Evolutionary conservation across 2,888 invertebrate species (phyloP), one percentile per base, ranked within the genome.

Genomic region (Stenodera caucasica): DNA sequence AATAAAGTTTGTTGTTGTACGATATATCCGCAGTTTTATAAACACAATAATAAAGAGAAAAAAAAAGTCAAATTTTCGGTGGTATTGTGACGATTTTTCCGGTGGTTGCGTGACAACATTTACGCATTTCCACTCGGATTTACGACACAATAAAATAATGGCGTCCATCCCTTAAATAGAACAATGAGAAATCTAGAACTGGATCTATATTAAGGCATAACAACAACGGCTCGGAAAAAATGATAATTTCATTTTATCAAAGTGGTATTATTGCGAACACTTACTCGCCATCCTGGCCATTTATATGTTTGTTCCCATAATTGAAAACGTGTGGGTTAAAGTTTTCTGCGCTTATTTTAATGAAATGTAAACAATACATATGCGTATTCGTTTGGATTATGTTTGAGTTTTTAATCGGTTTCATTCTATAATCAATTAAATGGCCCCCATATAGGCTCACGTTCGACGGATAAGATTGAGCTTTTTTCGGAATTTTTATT

Each of bases 281-380:
- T 70, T 69, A 61, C 67, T 65, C 57, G 51, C 14, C 55, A 45
- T 54, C 56, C 57, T 54, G 51, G 58, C n/a, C 61, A 65, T 64
- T 69, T 68, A 70, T 68, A 66, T 77, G 76, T 78, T 78, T 77
- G 76, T 74, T 72, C 70, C 68, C 67, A 70, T 77, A 78, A 79
- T 80, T 79, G 80, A 72, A 80, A 79, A 79, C 80, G 79, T 80
- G 80, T 77, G 77, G 73, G 75, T 72, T 70, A 70, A 70, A 76
- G 73, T 75, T 77, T 78, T 77, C 75, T 70, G 69, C 75, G 76
- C 75, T 73, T 76, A 76, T 79, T 79, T 78, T 77, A 79, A 80
- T 80, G 78, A 75, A 80, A 80, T 70, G 77, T 76, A 78, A 79
- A 79, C 79, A 78, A 63, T 70, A 72, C 72, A 70, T 72, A 72